A percentile compares a stretch with the other conserved stretches of the same genome.
Conservation (phyloP, 53 echinoderm and acorn worm species). For the Temnopleurus reevesii region DNA sequence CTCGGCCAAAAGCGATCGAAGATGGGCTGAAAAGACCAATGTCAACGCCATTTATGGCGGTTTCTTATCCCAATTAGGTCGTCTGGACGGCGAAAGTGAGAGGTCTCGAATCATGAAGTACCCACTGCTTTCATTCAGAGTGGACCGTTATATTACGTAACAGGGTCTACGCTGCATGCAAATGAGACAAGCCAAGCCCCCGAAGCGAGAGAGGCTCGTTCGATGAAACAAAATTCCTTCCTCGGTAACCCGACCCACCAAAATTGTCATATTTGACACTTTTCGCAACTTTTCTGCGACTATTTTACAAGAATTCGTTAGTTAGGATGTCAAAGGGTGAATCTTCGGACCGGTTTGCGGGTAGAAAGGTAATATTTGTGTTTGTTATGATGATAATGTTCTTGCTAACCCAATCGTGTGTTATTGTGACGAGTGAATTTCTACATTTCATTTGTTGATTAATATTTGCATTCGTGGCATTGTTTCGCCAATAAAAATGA, state of each 20-base stretch:
- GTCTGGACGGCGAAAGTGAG: slow-evolving; percentile 42
- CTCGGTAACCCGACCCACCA: background rate
- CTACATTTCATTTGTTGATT: slow-evolving; percentile 4
- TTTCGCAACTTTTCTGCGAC: background rate
- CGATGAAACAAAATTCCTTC: background rate
- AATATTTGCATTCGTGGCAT: slow-evolving; percentile 9
- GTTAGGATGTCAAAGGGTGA: background rate
- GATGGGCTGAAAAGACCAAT: background rate
- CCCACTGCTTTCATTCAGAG: background rate
- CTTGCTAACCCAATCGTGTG: background rate
- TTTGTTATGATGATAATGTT: background rate
- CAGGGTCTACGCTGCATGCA: slow-evolving; percentile 43
- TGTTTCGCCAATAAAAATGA: background rate
- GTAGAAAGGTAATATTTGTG: background rate
- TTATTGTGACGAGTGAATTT: background rate
- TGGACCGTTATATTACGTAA: slow-evolving; percentile 60
- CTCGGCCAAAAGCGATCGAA: background rate
- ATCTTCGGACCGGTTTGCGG: background rate
- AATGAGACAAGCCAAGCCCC: slow-evolving; percentile 33
- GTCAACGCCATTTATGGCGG: slow-evolving; percentile 23
- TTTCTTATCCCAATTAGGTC: slow-evolving; percentile 46
- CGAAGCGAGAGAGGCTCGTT: background rate
- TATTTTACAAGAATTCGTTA: background rate
- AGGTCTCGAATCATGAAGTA: background rate
- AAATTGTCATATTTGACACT: background rate